Base-by-base conservation (phyloP, 2,113 vertebrate genomes). In the Heloderma charlesbogerti region DNA sequence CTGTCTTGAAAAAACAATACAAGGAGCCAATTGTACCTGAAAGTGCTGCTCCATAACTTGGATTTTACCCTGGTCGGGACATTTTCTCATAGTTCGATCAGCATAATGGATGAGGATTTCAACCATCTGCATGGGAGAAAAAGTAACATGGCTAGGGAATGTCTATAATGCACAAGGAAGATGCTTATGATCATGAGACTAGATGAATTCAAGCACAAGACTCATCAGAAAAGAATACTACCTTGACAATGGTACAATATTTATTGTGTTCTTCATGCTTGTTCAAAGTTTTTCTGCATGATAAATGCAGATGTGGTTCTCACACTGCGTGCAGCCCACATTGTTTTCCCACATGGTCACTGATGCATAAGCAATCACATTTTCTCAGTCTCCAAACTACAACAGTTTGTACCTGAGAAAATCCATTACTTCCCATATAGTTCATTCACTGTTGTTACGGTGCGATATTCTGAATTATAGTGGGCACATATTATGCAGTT, bases 11-110 rank as follows among this genome's bases (percentile, higher is more conserved):
- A 0, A 31, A 87, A 87, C 74, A 20, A 6, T 31, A 18, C 34
- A 29, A 60, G 45, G 20, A 25, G 79, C 22, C 22, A 22, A 60
- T 0, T 60, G 22, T 97, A 99, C 99, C 96, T 99, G 98, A 91
- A 99, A 99, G 95, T 99, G 98, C 29, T 99, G 98, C 94, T 99
- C 99, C 98, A 99, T 98, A 69, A 99, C 97, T 92, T 99, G 99
- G 95, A 99, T 98, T 95, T 98, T 99, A 0, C 99, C 99, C 92
- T 99, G 99, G 69, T 99, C 99, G 15, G 99, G 99, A 95, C 99
- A 99, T 91, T 98, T 99, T 96, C 98, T 99, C 95, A 99, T 83
- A 88, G 98, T 96, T 57, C 98, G 96, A 75, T 99, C 98, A 1
- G 98, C 97, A 75, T 98, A 99, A 95, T 99, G 99, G 90, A 99